These are phyloP conservation scores for Sialis fuliginosa DNA, from an alignment of 2,888 invertebrate genomes.

Conservation along the genomic window DNA sequence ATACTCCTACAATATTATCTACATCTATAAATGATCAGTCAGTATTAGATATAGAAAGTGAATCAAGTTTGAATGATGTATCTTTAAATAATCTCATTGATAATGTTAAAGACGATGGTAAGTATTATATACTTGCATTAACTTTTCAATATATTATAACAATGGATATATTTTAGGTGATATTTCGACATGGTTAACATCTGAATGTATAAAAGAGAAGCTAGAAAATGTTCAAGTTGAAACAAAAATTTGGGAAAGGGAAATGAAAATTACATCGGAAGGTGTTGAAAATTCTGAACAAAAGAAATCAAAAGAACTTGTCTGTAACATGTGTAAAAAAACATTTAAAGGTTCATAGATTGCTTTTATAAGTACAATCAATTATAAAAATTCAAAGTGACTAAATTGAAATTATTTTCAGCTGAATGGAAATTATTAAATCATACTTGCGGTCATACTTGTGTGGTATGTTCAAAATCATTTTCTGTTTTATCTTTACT, in stretches of 20 bases:
- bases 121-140: too few species aligned
- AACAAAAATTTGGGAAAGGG: background rate
- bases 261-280: background rate
- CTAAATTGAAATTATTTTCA: background rate
- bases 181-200: too few species aligned
- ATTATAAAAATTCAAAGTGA: background rate
- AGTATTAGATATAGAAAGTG: too few species aligned
- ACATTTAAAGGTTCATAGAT: constrained; percentile 1
- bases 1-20: too few species aligned
- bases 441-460: constrained; percentile 5
- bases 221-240: background rate
- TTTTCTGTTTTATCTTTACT: constrained; percentile 6
- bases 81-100: too few species aligned
- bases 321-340: constrained; percentile 3
- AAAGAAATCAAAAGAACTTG: background rate
- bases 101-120: too few species aligned
- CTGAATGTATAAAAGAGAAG: too few species aligned
- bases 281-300: background rate
- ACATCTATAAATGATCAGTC: too few species aligned
- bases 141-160: too few species aligned
- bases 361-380: background rate
- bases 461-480: constrained; percentile 7
- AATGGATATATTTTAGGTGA: too few species aligned
- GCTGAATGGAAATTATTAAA: constrained; percentile 6
- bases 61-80: too few species aligned